Base-by-base conservation (phyloP, 2,113 vertebrate species). In the Daphoenositta chrysoptera region DNA sequence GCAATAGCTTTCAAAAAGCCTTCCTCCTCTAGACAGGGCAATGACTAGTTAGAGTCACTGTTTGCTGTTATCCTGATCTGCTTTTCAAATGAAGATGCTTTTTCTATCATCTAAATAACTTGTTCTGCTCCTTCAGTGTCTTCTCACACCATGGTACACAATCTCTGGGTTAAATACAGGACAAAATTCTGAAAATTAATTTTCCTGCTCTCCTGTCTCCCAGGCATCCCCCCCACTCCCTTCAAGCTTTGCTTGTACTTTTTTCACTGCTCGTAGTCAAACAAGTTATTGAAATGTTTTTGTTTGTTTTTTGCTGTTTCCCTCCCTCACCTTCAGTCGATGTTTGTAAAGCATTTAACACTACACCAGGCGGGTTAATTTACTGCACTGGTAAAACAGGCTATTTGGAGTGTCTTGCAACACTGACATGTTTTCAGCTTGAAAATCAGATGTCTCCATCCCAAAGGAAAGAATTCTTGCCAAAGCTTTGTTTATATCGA, bases 311-410 rank as follows among this genome's bases (percentile, higher is more conserved):
- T 97, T 96, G 84, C 93, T 95, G 93, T 97, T 97, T 94, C 84
- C 83, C 81, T 94, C 94, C 97, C 94, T 93, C 45, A 90, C 42
- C 79, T 96, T 97, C 95, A 91, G 96, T 94, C 17, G 68, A 96
- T 97, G 96, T 97, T 98, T 97, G 97, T 96, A 97, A 97, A 97
- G 97, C 94, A 92, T 97, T 98, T 97, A 98, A 97, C 86, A 91
- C 95, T 97, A 97, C 96, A 97, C 96, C 97, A 97, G 97, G 97
- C 95, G 95, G 98, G 97, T 97, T 98, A 96, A 98, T 98, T 97
- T 98, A 91, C 94, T 88, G 42, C 89, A 87, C 96, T 84, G 76
- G 95, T 89, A 87, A 96, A 97, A 96, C 97, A 97, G 96, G 94
- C 96, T 97, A 97, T 97, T 94, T 83, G 97, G 97, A 98, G 95